These are phyloP conservation scores for Drosophila lowei DNA, from an alignment of 1,140 invertebrate genomes.

Conservation along the genomic window DNA sequence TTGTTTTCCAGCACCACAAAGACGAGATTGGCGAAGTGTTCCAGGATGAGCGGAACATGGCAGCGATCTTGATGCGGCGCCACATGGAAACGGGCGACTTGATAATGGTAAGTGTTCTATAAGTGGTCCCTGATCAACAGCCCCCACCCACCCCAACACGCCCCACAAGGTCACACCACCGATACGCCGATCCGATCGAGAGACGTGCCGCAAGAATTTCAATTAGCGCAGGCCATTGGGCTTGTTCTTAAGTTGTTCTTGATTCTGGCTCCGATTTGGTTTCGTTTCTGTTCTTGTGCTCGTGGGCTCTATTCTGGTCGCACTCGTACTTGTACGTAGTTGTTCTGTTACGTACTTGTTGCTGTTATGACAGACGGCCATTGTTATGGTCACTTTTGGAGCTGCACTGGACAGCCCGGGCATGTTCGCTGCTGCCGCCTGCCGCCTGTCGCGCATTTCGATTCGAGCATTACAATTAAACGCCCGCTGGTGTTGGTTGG, in stretches of 20 bases:
- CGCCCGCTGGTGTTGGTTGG: conserved; percentile 37
- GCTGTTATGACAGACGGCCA: conserved; percentile 61
- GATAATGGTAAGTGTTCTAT: conserved; percentile 88
- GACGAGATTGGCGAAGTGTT: conserved; percentile 92
- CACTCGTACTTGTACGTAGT: no score
- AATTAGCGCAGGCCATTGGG: conserved; percentile 60
- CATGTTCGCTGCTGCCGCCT: conserved; percentile 32
- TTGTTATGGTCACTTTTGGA: conserved; percentile 64
- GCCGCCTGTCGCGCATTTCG: conserved; percentile 45
- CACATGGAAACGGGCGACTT: conserved; percentile 90
- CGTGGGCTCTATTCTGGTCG: conserved; percentile 16
- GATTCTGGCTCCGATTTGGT: neutral
- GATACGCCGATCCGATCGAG: conserved; percentile 29
- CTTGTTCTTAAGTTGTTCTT: conserved; percentile 41
- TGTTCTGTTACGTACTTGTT: neutral
- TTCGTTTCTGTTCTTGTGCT: conserved; percentile 1
- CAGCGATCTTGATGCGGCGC: conserved; percentile 91
- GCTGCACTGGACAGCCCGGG: conserved; percentile 18
- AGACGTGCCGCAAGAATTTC: conserved; percentile 67
- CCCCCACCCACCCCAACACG: neutral
- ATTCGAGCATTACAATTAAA: conserved; percentile 72
- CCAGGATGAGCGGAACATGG: conserved; percentile 92
- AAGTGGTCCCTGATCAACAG: neutral
- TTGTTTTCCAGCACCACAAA: conserved; percentile 84
- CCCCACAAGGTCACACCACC: conserved; percentile 49